Base-by-base conservation (phyloP, 1,140 invertebrate species). In the Macrobrachium nipponense region DNA sequence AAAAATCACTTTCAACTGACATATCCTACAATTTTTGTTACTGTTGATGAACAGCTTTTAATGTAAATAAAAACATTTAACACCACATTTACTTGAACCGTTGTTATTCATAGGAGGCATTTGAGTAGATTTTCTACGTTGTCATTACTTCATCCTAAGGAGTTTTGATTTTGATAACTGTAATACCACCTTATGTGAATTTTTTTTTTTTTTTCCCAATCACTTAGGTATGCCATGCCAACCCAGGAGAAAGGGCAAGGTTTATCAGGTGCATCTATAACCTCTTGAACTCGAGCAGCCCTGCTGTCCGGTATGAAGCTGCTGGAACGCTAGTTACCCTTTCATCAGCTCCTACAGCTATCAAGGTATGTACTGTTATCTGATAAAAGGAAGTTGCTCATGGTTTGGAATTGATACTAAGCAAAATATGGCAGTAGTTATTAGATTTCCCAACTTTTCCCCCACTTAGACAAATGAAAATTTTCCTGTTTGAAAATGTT, bases 251-350 rank as follows among this genome's bases (percentile, higher is more conserved):
- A 92, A 93, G 98, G 23, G 97, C 97, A 1, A 94, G 97, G 66
- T 99, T 99, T 91, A 99, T 99, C 87, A 95, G 97, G 89, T 99
- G 98, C 90, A 99, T 99, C 90, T 99, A 99, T 91, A 99, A 98
- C 92, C 93, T 99, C 73, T 92, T 99, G 23, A 99, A 99, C 92
- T 99, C 98, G 0, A 95, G 94, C 62, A 98, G 97, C 91, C 96
- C 98, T 73, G 98, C 98, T 59, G 99, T 99, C 51, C 94, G 98
- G 58, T 99, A 99, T 91, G 98, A 99, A 94, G 97, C 99, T 36
- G 98, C 98, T 80, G 98, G 98, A 58, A 99, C 98, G n/a, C 93
- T 99, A n/a, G 96, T 99, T n/a, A 99, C 98, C 1, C 93, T 99
- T 15, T 99, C 98, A 2, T 97, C 94, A 91, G 98, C 98, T 2